Evolutionary conservation across 2,113 vertebrate genomes (phyloP).

Genomic region (Corydoras sp.): DNA sequence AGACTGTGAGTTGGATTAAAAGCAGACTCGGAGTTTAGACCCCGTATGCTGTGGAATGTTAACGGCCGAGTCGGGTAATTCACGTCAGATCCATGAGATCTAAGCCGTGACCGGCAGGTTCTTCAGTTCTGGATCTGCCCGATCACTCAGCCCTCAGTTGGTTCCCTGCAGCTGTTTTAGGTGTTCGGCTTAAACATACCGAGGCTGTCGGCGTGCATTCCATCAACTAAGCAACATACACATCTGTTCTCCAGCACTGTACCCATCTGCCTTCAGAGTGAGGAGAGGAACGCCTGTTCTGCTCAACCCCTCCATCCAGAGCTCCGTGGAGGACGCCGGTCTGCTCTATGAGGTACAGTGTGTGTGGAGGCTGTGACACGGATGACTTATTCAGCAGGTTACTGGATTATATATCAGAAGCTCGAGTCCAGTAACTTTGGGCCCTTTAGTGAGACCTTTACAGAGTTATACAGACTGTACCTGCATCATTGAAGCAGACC

Average conservation of each 20-base stretch:
- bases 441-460: too few relatives aligned
- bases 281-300: slow-evolving; percentile 67
- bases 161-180: slow-evolving; percentile 5
- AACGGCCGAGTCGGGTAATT: neutral
- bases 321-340: slow-evolving; percentile 74
- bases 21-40: neutral
- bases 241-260: slow-evolving; percentile 66
- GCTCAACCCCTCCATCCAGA: slow-evolving; percentile 79
- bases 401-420: too few relatives aligned
- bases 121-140: neutral
- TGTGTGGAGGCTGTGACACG: too few relatives aligned
- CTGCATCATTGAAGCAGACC: too few relatives aligned
- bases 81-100: slow-evolving; percentile 6
- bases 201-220: slow-evolving; percentile 16
- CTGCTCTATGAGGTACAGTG: slow-evolving; percentile 81
- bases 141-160: neutral
- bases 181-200: neutral
- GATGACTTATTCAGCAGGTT: neutral
- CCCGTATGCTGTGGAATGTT: slow-evolving; percentile 16
- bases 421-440: too few relatives aligned
- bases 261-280: slow-evolving; percentile 74
- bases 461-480: too few relatives aligned
- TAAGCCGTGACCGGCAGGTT: slow-evolving; percentile 7
- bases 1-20: slow-evolving; percentile 1
- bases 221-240: neutral